These are phyloP conservation scores for Ectobius pallidus DNA, from an alignment of 2,888 invertebrate genomes.

Conservation along the genomic window DNA sequence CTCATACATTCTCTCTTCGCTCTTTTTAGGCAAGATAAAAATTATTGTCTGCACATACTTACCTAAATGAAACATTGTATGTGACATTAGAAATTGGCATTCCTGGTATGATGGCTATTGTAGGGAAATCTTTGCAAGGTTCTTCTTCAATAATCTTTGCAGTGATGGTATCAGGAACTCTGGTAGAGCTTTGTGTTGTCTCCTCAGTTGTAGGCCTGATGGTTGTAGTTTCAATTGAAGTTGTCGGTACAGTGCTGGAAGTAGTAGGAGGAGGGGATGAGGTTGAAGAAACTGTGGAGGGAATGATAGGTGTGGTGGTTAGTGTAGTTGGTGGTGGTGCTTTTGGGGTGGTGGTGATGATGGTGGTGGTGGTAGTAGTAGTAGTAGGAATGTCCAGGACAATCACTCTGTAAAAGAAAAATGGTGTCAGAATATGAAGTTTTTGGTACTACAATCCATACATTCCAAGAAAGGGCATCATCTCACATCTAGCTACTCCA, in stretches of 20 bases:
- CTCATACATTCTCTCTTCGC: no score
- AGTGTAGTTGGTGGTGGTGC: not conserved
- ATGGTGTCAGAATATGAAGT: no score
- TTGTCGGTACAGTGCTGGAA: not conserved
- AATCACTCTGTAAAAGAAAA: not conserved
- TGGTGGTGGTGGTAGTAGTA: constrained; percentile 6
- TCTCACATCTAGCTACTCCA: no score
- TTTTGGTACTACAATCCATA: no score
- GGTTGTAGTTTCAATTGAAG: constrained; percentile 6
- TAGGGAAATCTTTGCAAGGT: not conserved
- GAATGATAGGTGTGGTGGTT: not conserved
- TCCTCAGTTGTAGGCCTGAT: constrained; percentile 1
- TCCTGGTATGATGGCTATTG: not conserved
- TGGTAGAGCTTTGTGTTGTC: not conserved
- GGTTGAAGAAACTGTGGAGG: not conserved
- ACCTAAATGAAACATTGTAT: constrained; percentile 40
- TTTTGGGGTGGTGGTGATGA: not conserved
- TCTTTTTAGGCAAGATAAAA: no score
- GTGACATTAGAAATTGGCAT: constrained; percentile 23
- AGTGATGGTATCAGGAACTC: not conserved
- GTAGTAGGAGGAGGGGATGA: not conserved
- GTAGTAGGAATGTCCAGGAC: not conserved
- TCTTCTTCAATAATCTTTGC: not conserved
- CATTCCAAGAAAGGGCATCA: no score
- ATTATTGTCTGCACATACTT: no score